phyloP scores from a whole-genome alignment of 2,113 vertebrate genomes.

The Ovis canadensis region DNA sequence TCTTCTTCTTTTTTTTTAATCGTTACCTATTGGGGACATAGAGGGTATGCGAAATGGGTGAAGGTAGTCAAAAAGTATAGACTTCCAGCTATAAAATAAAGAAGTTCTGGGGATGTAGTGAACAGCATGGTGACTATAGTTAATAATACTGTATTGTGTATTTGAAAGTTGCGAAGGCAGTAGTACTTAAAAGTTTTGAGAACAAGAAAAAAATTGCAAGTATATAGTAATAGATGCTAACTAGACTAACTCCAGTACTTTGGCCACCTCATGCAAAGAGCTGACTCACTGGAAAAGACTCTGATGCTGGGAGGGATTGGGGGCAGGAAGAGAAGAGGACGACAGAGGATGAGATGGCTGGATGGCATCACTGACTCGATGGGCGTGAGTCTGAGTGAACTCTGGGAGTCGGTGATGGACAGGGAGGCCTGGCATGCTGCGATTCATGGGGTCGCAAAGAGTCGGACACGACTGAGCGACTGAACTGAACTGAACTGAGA shows the following conservation, averaged over 20 bases:
- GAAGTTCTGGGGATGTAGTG: background rate
- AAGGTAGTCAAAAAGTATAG: background rate
- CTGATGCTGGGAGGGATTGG: too few species aligned
- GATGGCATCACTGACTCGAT: too few species aligned
- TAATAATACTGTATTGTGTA: background rate
- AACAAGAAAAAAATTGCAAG: background rate
- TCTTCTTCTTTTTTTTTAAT: background rate
- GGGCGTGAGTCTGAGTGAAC: too few species aligned
- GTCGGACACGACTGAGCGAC: accelerated
- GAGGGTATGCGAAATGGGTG: background rate
- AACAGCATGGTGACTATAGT: background rate
- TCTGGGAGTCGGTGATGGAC: too few species aligned
- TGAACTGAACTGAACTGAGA: too few species aligned
- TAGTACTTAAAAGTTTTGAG: background rate
- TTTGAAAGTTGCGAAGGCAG: background rate
- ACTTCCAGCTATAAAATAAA: background rate
- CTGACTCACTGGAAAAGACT: too few species aligned
- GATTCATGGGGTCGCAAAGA: too few species aligned
- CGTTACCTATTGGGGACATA: background rate
- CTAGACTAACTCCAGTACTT: background rate
- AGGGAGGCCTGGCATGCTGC: too few species aligned
- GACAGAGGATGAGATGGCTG: too few species aligned
- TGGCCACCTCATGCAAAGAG: too few species aligned
- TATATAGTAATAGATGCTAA: background rate
- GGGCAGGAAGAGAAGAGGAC: too few species aligned